Evolutionary conservation across 1,140 invertebrate species (phyloP).

Genomic region (Rhizoglyphus robini): DNA sequence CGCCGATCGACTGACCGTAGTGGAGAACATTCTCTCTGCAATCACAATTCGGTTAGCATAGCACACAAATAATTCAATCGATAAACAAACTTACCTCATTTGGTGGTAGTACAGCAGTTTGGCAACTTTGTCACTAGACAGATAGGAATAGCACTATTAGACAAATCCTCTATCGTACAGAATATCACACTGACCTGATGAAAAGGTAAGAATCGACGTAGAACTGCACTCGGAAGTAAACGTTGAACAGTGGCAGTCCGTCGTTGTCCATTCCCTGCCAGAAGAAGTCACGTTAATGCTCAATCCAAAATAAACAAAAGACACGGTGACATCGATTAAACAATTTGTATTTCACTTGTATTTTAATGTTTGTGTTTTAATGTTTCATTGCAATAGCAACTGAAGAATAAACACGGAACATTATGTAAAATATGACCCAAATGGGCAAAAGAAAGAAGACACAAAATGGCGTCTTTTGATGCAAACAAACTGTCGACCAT

Average conservation of each 20-base stretch:
- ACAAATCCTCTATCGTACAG: too few relatives aligned
- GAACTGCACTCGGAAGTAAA: conserved; percentile 84
- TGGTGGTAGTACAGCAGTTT: conserved; percentile 85
- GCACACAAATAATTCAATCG: background rate
- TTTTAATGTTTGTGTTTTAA: background rate
- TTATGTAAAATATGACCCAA: too few relatives aligned
- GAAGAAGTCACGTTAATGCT: too few relatives aligned
- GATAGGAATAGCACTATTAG: conserved; percentile 23
- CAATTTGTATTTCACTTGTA: background rate
- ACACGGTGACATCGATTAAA: background rate
- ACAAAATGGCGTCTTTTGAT: too few relatives aligned
- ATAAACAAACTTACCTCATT: conserved; percentile 35
- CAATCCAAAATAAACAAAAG: conserved; percentile 2
- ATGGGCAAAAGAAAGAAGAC: too few relatives aligned
- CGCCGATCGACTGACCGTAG: conserved; percentile 37
- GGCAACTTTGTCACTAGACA: conserved; percentile 64
- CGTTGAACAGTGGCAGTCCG: conserved; percentile 69
- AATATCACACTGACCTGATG: conserved; percentile 50
- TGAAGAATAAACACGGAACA: too few relatives aligned
- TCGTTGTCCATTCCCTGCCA: conserved; percentile 72
- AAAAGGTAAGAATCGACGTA: conserved; percentile 63
- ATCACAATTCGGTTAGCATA: too few relatives aligned
- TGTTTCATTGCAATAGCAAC: too few relatives aligned
- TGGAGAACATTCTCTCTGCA: conserved; percentile 58
- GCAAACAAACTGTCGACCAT: too few relatives aligned